Evolutionary conservation across 2,113 vertebrate species (phyloP).

Genomic region (Brienomyrus longianalis): DNA sequence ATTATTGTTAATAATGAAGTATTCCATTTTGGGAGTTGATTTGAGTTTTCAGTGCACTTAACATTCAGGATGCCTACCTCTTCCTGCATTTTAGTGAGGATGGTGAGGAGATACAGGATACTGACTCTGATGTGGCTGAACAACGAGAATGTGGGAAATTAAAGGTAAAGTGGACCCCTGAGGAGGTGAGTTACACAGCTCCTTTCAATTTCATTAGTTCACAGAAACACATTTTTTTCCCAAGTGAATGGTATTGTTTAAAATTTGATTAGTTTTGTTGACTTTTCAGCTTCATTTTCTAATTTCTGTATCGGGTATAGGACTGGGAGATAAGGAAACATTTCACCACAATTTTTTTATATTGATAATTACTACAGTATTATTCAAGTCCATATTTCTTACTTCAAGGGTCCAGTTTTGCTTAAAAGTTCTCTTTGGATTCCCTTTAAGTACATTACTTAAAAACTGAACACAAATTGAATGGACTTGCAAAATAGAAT

Average conservation of each 20-base stretch:
- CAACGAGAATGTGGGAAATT: conserved; percentile 58
- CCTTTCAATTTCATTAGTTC: neutral
- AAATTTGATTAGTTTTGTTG: neutral
- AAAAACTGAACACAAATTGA: neutral
- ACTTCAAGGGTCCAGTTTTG: neutral
- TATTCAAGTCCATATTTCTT: neutral
- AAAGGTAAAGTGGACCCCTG: conserved; percentile 73
- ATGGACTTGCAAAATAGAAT: neutral
- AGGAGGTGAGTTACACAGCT: conserved; percentile 67
- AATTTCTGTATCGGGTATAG: neutral
- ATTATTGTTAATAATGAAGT: neutral
- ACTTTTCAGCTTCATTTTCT: neutral
- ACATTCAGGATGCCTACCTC: neutral
- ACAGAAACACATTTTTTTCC: neutral
- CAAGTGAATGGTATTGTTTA: neutral
- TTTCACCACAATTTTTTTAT: neutral
- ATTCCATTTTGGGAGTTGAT: neutral
- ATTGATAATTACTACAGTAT: neutral
- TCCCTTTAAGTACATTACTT: neutral
- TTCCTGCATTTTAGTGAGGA: conserved; percentile 58
- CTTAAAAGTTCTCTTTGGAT: neutral
- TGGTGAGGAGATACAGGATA: conserved; percentile 59
- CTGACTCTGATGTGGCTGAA: conserved; percentile 62
- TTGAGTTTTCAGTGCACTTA: neutral
- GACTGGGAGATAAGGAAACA: neutral